These are phyloP conservation scores for Anthoscopus minutus DNA, from an alignment of 2,113 vertebrate genomes.

Conservation along the genomic window DNA sequence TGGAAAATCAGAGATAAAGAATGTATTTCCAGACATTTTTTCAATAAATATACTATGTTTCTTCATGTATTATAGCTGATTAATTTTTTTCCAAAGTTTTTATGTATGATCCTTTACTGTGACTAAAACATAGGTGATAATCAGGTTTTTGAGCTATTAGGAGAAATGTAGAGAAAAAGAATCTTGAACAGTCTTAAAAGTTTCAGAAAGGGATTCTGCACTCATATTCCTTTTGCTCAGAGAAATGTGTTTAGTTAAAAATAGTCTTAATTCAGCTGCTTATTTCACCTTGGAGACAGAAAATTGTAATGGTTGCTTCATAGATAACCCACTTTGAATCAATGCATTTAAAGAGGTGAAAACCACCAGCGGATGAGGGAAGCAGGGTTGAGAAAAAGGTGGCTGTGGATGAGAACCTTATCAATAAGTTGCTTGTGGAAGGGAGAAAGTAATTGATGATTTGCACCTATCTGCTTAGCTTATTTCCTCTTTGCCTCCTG, in stretches of 20 bases:
- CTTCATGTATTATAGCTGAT: neutral
- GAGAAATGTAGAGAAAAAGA: neutral
- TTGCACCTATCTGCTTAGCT: neutral
- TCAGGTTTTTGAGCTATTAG: neutral
- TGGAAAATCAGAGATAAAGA: neutral
- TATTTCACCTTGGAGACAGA: conserved; percentile 10
- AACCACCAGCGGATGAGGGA: neutral
- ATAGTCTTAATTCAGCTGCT: neutral
- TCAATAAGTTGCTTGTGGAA: neutral
- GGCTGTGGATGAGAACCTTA: neutral
- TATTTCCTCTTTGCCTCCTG: neutral
- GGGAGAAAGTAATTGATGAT: neutral
- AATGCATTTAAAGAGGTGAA: conserved; percentile 11
- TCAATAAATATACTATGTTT: neutral
- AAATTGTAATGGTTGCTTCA: neutral
- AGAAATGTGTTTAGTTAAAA: neutral
- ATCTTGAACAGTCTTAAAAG: neutral
- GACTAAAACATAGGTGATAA: neutral
- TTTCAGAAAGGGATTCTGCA: neutral
- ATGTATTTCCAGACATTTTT: neutral
- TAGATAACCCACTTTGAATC: neutral
- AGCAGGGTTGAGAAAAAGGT: neutral
- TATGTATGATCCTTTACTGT: neutral
- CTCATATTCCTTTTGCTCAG: neutral
- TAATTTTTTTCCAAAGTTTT: neutral